Base-by-base conservation (phyloP, 2,113 vertebrate genomes). In the Elephas maximus region DNA sequence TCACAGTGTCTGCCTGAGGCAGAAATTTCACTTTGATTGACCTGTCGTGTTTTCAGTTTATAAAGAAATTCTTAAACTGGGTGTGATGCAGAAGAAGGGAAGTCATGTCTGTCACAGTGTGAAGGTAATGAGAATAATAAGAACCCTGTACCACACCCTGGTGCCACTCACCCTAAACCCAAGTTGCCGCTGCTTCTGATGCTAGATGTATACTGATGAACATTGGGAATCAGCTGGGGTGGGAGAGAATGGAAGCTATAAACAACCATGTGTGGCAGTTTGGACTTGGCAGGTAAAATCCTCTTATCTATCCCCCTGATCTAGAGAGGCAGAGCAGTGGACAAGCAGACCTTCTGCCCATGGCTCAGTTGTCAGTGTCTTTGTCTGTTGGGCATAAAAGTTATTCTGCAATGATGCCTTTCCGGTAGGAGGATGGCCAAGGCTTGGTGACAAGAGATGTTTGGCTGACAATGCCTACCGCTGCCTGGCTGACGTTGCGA, bases 71-170 rank as follows among this genome's bases (percentile, higher is more conserved):
- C 77, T 57, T 41, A 28, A 62, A 48, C 30, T 33, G 20, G 44
- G 30, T 6, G 0, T 69, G 45, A 33, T 15, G 2, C 51, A 53
- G 57, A 67, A n/a, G 73, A 45, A 37, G 62, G 60, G 45, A 18
- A 20, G 18, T 10, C 41, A 0, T 0, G 2, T 1, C 8, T 41
- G 65, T 63, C n/a, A 23, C 14, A 53, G 2, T 0, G 41, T 6
- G 81, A 60, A 24, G 77, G 85, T 74, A 45, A 21, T 17, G 0
- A 28, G 48, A 23, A 60, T 1, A 20, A 12, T 6, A 23, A 51
- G 20, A 8, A 17, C 65, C 5, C 7, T 9, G 6, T 57, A 1
- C 41, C 33, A 5, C 0, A 9, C 73, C 26, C 12, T 18, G 78
- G 3, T 2, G 11, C 45, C 33, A 14, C 30, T 37, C 11, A 23